Conservation (phyloP, 2,797 vertebrate genomes). For the Lycodopsis pacificus region DNA sequence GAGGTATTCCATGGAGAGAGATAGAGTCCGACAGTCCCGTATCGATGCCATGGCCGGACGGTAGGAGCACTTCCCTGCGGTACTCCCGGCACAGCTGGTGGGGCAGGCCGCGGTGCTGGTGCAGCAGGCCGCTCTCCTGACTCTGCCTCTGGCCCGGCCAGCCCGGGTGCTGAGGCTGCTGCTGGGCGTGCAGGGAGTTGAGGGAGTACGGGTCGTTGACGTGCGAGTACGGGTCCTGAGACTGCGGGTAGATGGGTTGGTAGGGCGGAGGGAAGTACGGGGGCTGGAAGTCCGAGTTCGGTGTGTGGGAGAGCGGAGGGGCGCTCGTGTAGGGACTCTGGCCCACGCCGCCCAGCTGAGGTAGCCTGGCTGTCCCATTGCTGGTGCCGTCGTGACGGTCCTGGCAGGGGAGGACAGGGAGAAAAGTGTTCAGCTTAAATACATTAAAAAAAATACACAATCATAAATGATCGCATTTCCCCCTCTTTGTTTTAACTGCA, state of each 20-base stretch:
- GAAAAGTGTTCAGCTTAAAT: constrained; percentile 10
- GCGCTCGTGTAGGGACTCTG: constrained; percentile 97
- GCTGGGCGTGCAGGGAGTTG: constrained; percentile 95
- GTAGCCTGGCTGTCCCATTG: constrained; percentile 96
- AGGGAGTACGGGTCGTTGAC: constrained; percentile 99
- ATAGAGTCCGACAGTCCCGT: constrained; percentile 94
- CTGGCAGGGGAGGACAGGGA: constrained; percentile 69
- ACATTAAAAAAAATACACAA: not conserved
- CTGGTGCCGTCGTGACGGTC: constrained; percentile 97
- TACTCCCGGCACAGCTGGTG: constrained; percentile 98
- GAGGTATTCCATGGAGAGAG: constrained; percentile 96
- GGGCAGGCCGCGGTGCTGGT: constrained; percentile 95
- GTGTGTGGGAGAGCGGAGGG: constrained; percentile 96
- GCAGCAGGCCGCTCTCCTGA: constrained; percentile 94
- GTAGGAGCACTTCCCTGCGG: constrained; percentile 95
- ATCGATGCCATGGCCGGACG: constrained; percentile 93
- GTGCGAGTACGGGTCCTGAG: constrained; percentile 98
- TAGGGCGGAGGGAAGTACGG: constrained; percentile 96
- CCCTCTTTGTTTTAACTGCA: constrained; percentile 21
- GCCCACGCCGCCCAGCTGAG: constrained; percentile 97
- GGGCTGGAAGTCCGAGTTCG: constrained; percentile 97
- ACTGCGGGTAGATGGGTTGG: constrained; percentile 98
- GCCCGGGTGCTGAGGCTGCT: constrained; percentile 95
- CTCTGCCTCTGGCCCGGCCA: constrained; percentile 97
- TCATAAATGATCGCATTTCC: not conserved